Evolutionary conservation across 2,113 vertebrate genomes (phyloP).

Genomic region (Meleagris gallopavo): DNA sequence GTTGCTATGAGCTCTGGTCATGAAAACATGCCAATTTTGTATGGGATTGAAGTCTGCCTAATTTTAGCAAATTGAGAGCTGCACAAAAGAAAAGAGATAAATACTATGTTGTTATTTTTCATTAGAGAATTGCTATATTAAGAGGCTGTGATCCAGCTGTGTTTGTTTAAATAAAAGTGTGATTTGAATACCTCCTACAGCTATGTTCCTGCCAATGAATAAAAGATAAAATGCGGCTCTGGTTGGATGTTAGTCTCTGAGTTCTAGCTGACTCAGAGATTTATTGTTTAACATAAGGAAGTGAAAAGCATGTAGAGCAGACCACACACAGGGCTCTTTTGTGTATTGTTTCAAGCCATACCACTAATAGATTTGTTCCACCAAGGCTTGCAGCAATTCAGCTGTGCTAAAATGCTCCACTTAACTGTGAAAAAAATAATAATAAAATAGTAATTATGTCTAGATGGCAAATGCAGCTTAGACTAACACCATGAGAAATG

Average conservation of each 20-base stretch:
- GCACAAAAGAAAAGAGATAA: slow-evolving; percentile 88
- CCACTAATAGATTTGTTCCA: slow-evolving; percentile 87
- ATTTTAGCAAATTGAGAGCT: slow-evolving; percentile 88
- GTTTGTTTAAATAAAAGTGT: slow-evolving; percentile 91
- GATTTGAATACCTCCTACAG: slow-evolving; percentile 89
- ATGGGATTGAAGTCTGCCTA: slow-evolving; percentile 85
- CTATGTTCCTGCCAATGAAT: slow-evolving; percentile 87
- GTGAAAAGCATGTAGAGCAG: slow-evolving; percentile 79
- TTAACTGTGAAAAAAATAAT: slow-evolving; percentile 84
- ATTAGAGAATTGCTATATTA: slow-evolving; percentile 88
- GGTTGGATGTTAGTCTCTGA: slow-evolving; percentile 76
- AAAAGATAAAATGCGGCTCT: slow-evolving; percentile 83
- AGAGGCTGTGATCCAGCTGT: slow-evolving; percentile 87
- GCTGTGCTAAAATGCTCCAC: slow-evolving; percentile 84
- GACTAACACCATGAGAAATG: slow-evolving; percentile 73
- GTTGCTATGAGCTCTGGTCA: slow-evolving; percentile 85
- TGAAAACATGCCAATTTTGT: slow-evolving; percentile 86
- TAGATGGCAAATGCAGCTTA: slow-evolving; percentile 75
- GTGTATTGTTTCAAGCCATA: slow-evolving; percentile 84
- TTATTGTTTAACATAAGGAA: slow-evolving; percentile 86
- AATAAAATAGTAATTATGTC: slow-evolving; percentile 84
- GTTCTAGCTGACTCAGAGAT: slow-evolving; percentile 84
- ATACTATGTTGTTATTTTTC: slow-evolving; percentile 87
- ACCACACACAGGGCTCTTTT: slow-evolving; percentile 86
- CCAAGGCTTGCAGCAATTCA: slow-evolving; percentile 81